Conservation (phyloP, 2,888 invertebrate species). For the Neoscelio sp. region DNA sequence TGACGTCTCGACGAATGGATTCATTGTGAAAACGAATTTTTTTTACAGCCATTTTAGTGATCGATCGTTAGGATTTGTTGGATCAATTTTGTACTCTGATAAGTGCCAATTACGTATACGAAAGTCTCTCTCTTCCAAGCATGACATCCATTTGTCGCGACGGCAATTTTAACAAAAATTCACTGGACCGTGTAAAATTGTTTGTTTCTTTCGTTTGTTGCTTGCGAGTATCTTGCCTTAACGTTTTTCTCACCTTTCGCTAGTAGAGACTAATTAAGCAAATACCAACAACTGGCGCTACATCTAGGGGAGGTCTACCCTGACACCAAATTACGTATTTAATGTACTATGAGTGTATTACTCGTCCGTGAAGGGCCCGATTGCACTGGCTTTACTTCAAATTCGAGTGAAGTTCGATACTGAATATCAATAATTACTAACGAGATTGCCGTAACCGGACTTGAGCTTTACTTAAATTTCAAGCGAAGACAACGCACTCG, state of each 20-base stretch:
- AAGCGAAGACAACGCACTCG: constrained; percentile 52
- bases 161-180: constrained; percentile 45
- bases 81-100: constrained; percentile 22
- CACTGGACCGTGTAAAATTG: constrained; percentile 62
- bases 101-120: constrained; percentile 39
- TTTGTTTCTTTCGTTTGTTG: constrained; percentile 52
- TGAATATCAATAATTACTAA: constrained; percentile 26
- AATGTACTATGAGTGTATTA: constrained; percentile 88
- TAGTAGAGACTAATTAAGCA: constrained; percentile 76
- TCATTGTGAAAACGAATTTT: background rate
- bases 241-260: constrained; percentile 54
- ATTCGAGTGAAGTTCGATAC: constrained; percentile 29
- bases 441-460: constrained; percentile 21
- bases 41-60: constrained; percentile 12
- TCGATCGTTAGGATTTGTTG: constrained; percentile 5
- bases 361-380: constrained; percentile 82
- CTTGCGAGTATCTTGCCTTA: constrained; percentile 59
- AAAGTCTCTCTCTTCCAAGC: background rate
- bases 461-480: constrained; percentile 36
- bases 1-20: too few relatives aligned
- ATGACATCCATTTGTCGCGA: constrained; percentile 58
- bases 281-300: constrained; percentile 82
- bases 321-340: constrained; percentile 95
- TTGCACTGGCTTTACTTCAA: constrained; percentile 47
- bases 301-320: constrained; percentile 86